Conservation (phyloP, 2,113 vertebrate genomes). For the Calyptommatus sinebrachiatus region DNA sequence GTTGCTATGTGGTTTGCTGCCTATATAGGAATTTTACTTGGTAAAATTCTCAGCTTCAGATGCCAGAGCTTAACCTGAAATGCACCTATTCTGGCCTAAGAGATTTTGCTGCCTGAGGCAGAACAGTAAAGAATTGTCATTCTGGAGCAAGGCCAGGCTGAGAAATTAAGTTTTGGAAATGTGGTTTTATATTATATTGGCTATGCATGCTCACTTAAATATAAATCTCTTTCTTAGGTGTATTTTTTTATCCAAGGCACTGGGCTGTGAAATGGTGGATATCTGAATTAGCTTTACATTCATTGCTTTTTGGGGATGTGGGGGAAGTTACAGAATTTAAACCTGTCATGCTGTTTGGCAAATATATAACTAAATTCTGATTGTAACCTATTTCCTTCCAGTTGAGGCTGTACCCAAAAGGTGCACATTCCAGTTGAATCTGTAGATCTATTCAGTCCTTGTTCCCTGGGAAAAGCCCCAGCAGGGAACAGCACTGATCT, state of each 20-base stretch:
- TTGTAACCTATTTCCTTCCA: neutral
- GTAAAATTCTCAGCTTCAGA: too few species aligned
- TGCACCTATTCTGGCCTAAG: too few species aligned
- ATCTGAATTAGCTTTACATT: neutral
- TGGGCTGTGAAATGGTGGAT: neutral
- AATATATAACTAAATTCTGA: neutral
- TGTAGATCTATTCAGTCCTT: neutral
- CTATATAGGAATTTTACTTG: too few species aligned
- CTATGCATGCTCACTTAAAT: neutral
- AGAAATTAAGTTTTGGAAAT: neutral
- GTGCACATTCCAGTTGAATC: neutral
- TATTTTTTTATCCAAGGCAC: neutral
- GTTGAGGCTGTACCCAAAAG: too few species aligned
- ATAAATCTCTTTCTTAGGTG: neutral
- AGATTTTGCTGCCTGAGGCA: too few species aligned
- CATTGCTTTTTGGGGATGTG: neutral
- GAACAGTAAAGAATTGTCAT: neutral
- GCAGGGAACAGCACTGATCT: too few species aligned
- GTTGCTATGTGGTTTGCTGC: too few species aligned
- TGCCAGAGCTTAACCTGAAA: too few species aligned
- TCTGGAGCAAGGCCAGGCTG: neutral
- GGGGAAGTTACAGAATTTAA: too few species aligned
- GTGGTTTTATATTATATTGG: neutral
- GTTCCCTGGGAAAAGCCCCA: neutral
- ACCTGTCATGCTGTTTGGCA: neutral